Evolutionary conservation across 2,797 vertebrate species (phyloP), one percentile per base, ranked within the genome.

Genomic region (Cynopterus sphinx): DNA sequence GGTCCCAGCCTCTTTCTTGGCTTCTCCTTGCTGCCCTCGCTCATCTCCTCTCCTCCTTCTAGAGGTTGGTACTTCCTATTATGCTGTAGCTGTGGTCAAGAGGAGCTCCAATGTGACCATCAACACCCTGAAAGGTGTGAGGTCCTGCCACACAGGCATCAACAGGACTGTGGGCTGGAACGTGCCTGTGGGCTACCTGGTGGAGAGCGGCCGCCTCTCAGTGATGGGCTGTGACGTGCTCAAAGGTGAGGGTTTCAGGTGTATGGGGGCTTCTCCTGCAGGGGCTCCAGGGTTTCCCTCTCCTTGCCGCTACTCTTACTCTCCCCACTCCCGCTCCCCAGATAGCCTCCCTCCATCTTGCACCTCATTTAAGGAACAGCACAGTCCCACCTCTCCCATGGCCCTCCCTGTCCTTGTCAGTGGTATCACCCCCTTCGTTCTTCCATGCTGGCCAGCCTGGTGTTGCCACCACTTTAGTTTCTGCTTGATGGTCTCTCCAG

Each of bases 111-210:
- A 3, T 28, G 98, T 99, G 95, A 99, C 98, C 94, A 99, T 99
- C 92, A 94, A 98, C 97, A 99, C 97, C 94, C 81, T 99, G 98
- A 98, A 96, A 73, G 99, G 99, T 0, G 97, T 98, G 90, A 98
- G 84, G 91, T 99, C 99, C 21, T 99, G 99, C 96, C 99, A 99
- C 98, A 99, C 99, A 0, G 99, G 99, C 81, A 98, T 99, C 93
- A 98, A 99, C 78, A 98, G 99, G 67, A 99, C 99, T 0, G 99
- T 98, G 0, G 99, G 99, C 97, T 99, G 99, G 99, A 99, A 99
- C 0, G 99, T 99, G 98, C 99, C 99, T 0, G 53, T 99, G 28
- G 99, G 99, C 15, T 99, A 99, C 98, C 97, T 99, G 31, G 98
- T 99, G 17, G 99, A 99, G 96, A 99, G 98, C 0, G 99, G 99